Evolutionary conservation across 2,113 vertebrate genomes (phyloP).

Genomic region (Stigmatopora nigra): DNA sequence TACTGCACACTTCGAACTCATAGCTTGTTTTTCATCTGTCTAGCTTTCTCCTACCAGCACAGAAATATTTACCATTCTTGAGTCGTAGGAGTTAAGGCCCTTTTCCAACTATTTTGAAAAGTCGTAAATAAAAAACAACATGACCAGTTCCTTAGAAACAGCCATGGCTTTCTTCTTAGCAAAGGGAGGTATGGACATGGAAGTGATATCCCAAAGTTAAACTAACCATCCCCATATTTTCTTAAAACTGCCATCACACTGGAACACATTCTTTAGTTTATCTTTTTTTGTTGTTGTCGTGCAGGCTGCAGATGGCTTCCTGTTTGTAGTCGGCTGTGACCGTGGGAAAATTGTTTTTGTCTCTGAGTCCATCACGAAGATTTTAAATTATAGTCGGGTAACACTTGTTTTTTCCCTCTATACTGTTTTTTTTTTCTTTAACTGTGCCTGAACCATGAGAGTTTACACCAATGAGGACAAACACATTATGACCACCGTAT

Average conservation of each 20-base stretch:
- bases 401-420: slow-evolving; percentile 27
- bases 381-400: slow-evolving; percentile 83
- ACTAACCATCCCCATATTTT: slow-evolving; percentile 9
- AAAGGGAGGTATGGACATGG: no score
- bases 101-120: no score
- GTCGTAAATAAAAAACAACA: no score
- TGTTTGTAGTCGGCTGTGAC: slow-evolving; percentile 89
- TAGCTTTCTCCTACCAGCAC: no score
- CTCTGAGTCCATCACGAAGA: slow-evolving; percentile 85
- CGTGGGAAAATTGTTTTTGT: slow-evolving; percentile 88
- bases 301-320: slow-evolving; percentile 86
- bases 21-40: no score
- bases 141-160: no score
- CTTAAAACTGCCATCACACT: slow-evolving; percentile 26
- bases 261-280: slow-evolving; percentile 10
- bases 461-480: neutral
- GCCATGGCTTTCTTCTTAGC: no score
- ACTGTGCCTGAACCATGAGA: slow-evolving; percentile 21
- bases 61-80: no score
- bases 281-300: slow-evolving; percentile 37
- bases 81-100: no score
- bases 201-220: no score
- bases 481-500: neutral
- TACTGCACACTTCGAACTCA: no score
- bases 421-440: slow-evolving; percentile 25